Conservation (phyloP, 2,888 invertebrate genomes). For the Synanthedon myopaeformis region DNA sequence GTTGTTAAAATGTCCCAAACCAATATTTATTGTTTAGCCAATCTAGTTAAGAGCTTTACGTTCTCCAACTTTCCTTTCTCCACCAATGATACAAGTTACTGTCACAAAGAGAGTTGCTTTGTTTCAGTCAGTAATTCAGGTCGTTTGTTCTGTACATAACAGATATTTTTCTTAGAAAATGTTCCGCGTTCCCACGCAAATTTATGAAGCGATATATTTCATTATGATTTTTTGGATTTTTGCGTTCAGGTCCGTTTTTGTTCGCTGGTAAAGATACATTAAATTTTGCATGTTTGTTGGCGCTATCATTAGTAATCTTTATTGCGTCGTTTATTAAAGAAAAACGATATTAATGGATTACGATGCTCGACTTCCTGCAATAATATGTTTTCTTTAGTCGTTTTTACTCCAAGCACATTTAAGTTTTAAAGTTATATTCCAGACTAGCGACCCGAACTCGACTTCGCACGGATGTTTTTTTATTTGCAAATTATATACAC, state of each 20-base stretch:
- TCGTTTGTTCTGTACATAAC: conserved; percentile 18
- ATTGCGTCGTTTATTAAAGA: too few relatives aligned
- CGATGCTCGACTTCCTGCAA: too few relatives aligned
- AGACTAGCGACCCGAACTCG: too few relatives aligned
- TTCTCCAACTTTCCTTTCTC: conserved; percentile 10
- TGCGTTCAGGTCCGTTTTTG: not conserved
- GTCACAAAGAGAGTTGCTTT: conserved; percentile 6
- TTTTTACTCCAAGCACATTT: too few relatives aligned
- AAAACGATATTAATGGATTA: too few relatives aligned
- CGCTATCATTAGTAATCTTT: too few relatives aligned
- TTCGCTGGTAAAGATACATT: too few relatives aligned
- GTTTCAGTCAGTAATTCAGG: conserved; percentile 12
- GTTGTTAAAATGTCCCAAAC: conserved; percentile 20
- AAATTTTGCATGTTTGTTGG: too few relatives aligned
- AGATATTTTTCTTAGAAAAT: conserved; percentile 1
- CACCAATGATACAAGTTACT: conserved; percentile 5
- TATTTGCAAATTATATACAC: too few relatives aligned
- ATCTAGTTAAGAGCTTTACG: conserved; percentile 46
- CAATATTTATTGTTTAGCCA: conserved; percentile 48
- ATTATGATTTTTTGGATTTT: not conserved
- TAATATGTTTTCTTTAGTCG: too few relatives aligned
- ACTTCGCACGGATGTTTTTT: too few relatives aligned
- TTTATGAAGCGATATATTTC: not conserved
- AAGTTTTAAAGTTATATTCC: too few relatives aligned
- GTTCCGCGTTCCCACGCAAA: not conserved